Base-by-base conservation (phyloP, 2,888 invertebrate species). In the Meganola albula region DNA sequence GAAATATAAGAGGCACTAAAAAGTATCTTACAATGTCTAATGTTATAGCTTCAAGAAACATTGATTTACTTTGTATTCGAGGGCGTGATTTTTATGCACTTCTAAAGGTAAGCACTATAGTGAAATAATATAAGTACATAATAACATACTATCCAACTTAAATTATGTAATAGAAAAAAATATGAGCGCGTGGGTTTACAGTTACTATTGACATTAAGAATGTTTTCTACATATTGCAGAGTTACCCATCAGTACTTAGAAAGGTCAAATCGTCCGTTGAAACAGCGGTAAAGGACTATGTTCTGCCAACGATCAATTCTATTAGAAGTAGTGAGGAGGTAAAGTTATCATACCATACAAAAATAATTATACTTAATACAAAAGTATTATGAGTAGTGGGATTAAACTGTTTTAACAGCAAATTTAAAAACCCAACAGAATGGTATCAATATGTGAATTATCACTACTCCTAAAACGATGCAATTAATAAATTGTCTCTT, bases 31-130 rank as follows among this genome's bases (percentile, higher is more conserved):
- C 80, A 1, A 67, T 74, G 53, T 84, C 88, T 2, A 86, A 80
- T 33, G 69, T 86, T 1, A 54, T 75, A 1, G 87, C 87, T 5
- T 74, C 83, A 2, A 73, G 80, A 36, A 87, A 88, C 48, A 79
- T 84, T 31, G 87, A 88, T 49, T 61, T 87, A 22, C 53, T 88
- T 9, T 69, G 72, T 31, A 82, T 88, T 26, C 53, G 73, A 37
- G 86, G 87, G 8, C 56, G 69, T n/a, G 78, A 77, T 22, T 88
- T 88, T 49, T 85, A 84, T 40, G 42, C 73, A 11, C 59, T 85
- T 12, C 61, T 83, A 18, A 86, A 86, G 70, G 78, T 88, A 56
- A 57, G 5, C 5, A 10, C 10, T 9, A 10, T 27, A 10, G n/a
- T n/a, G n/a, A n/a, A n/a, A n/a, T 20, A n/a, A 5, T 16, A 16